phyloP scores from a whole-genome alignment of 2,797 vertebrate species.

The Dallia pectoralis region DNA sequence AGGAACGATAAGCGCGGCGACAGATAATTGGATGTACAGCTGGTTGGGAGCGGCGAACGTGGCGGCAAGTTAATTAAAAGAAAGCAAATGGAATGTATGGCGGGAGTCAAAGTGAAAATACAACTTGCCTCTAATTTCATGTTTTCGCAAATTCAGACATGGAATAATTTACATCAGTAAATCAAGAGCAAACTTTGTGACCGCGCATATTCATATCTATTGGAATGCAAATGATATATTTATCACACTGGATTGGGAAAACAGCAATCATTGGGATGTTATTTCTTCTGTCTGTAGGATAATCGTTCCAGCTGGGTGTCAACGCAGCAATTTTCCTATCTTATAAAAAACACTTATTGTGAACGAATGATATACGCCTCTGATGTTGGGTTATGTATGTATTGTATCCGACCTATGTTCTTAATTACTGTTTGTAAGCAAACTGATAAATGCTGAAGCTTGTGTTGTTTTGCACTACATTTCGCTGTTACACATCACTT shows the following conservation, averaged over 20 bases:
- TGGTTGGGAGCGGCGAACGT: slow-evolving; percentile 45
- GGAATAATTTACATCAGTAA: background rate
- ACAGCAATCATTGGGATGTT: slow-evolving; percentile 28
- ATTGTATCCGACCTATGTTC: background rate
- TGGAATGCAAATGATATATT: slow-evolving; percentile 24
- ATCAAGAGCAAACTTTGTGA: background rate
- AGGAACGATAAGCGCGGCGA: slow-evolving; percentile 36
- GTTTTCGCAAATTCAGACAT: slow-evolving; percentile 7
- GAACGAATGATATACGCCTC: background rate
- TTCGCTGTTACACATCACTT: background rate
- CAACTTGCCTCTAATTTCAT: slow-evolving; percentile 17
- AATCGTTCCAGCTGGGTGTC: slow-evolving; percentile 11
- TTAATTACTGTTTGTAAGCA: background rate
- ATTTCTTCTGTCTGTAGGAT: slow-evolving; percentile 24
- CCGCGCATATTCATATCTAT: slow-evolving; percentile 26
- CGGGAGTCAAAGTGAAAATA: slow-evolving; percentile 24
- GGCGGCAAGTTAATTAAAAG: slow-evolving; percentile 56
- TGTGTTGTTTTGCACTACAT: background rate
- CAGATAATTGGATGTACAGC: slow-evolving; percentile 52
- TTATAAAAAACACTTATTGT: background rate
- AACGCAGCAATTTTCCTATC: slow-evolving; percentile 6
- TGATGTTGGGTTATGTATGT: background rate
- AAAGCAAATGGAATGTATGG: slow-evolving; percentile 26
- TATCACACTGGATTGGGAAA: background rate
- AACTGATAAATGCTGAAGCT: background rate